Conservation (phyloP, 2,797 vertebrate species). For the Pseudochromis fuscus region DNA sequence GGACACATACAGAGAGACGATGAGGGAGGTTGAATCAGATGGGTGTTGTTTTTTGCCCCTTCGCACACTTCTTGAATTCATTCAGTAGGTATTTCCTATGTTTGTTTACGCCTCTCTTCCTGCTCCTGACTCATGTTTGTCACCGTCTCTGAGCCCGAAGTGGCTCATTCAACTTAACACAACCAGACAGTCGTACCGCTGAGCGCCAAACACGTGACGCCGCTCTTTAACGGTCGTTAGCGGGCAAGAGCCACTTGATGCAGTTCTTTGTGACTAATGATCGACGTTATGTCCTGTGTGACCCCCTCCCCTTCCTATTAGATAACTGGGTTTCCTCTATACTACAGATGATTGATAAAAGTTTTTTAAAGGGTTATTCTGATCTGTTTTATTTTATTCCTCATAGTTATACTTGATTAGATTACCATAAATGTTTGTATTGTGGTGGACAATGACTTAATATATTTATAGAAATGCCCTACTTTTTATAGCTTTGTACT, state of each 20-base stretch:
- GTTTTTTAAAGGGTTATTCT: background rate
- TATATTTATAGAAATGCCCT: too few species aligned
- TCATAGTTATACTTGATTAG: too few species aligned
- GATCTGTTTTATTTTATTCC: background rate
- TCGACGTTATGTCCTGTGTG: conserved; percentile 33
- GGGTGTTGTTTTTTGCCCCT: conserved; percentile 19
- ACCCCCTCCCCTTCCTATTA: conserved; percentile 48
- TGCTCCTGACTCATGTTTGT: conserved; percentile 50
- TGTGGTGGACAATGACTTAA: too few species aligned
- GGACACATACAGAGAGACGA: background rate
- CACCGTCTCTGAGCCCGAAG: conserved; percentile 18
- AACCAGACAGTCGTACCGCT: conserved; percentile 13
- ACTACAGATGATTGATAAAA: background rate
- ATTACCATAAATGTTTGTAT: too few species aligned
- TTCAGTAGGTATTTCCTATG: conserved; percentile 62
- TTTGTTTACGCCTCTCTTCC: conserved; percentile 44
- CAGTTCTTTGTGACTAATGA: conserved; percentile 36
- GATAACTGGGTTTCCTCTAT: conserved; percentile 44
- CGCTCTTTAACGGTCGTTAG: background rate
- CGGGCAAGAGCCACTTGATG: conserved; percentile 25
- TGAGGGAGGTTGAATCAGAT: conserved; percentile 43
- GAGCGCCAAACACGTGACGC: conserved; percentile 14
- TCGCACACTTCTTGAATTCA: conserved; percentile 23
- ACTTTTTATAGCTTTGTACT: too few species aligned
- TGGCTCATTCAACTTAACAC: conserved; percentile 18